Evolutionary conservation across 2,113 vertebrate genomes (phyloP).

Genomic region (Buteo buteo): DNA sequence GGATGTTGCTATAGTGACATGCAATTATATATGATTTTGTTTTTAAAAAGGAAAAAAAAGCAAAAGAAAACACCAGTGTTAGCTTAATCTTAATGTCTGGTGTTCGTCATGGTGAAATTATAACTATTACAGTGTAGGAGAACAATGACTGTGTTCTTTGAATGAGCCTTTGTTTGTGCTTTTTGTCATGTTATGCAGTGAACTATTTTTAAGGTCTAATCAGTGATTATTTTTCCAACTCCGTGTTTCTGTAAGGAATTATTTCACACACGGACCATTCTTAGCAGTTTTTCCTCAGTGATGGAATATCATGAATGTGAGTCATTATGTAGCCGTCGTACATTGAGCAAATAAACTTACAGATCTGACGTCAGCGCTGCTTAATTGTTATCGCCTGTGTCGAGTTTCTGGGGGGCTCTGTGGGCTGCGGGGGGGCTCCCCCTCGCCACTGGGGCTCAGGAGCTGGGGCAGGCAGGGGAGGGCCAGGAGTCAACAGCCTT

Average conservation of each 20-base stretch:
- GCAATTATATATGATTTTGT: slow-evolving; percentile 91
- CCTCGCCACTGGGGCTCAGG: fast-evolving
- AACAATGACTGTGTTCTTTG: slow-evolving; percentile 80
- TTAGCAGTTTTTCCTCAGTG: slow-evolving; percentile 93
- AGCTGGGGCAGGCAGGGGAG: not conserved
- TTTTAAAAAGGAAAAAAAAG: slow-evolving; percentile 66
- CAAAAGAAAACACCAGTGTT: slow-evolving; percentile 88
- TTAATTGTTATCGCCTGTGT: slow-evolving; percentile 10
- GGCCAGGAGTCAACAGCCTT: no score
- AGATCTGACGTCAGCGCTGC: slow-evolving; percentile 80
- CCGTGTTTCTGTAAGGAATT: slow-evolving; percentile 84
- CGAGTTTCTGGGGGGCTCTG: not conserved
- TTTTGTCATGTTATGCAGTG: slow-evolving; percentile 94
- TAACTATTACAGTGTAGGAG: slow-evolving; percentile 86
- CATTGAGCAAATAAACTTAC: slow-evolving; percentile 96
- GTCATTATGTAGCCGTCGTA: slow-evolving; percentile 99
- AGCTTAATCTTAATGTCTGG: slow-evolving; percentile 93
- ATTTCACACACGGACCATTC: slow-evolving; percentile 94
- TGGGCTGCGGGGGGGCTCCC: not conserved
- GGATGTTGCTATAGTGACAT: slow-evolving; percentile 93
- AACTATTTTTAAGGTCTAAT: slow-evolving; percentile 89
- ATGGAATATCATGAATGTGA: slow-evolving; percentile 99
- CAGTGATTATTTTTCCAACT: slow-evolving; percentile 85
- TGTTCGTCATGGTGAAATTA: slow-evolving; percentile 93
- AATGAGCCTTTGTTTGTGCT: slow-evolving; percentile 88